Evolutionary conservation across 1,140 invertebrate genomes (phyloP), one percentile per base, ranked within the genome.

Genomic region (Thaumetopoea pityocampa): DNA sequence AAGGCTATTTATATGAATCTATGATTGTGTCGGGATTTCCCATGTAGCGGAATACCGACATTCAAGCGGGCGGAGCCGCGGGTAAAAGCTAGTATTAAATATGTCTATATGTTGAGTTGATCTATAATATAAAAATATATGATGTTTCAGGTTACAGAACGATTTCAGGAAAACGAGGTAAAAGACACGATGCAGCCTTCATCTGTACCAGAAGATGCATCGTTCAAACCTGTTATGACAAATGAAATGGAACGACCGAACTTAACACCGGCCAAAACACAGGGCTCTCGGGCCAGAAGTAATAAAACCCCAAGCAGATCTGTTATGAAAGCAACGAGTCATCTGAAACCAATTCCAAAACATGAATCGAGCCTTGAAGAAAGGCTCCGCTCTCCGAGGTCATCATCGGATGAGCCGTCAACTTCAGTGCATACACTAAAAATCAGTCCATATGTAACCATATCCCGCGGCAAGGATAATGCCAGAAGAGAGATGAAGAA

Each of bases 351-450:
- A 7, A 30, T 70, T 7, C 70, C 74, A 3, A 79, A 69, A 24
- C 72, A 66, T 51, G 73, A 78, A 24, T 78, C 73, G 0, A 74
- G 59, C 27, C 74, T 71, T n/a, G 72, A 78, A 37, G 71, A 77
- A 33, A 59, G 50, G 26, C 41, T 79, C 0, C 34, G 68, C 0
- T 77, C 77, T 10, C 70, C 74, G 0, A 64, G 68, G 32, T 49
- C 49, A 4, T 33, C 53, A 7, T 18, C 26, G 1, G 46, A 68
- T 19, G 4, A 38, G 3, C 20, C 27, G 0, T 34, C 59, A 42
- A 78, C 77, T 11, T 71, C 67, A 2, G 64, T 72, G 32, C 58
- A 71, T 9, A 65, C 59, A 10, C 22, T 28, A 1, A n/a, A 58
- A 12, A 66, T 66, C 4, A 82, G 78, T 35, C 78, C 78, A 3